Base-by-base conservation (phyloP, 2,888 invertebrate genomes). In the Limenitis arthemis region DNA sequence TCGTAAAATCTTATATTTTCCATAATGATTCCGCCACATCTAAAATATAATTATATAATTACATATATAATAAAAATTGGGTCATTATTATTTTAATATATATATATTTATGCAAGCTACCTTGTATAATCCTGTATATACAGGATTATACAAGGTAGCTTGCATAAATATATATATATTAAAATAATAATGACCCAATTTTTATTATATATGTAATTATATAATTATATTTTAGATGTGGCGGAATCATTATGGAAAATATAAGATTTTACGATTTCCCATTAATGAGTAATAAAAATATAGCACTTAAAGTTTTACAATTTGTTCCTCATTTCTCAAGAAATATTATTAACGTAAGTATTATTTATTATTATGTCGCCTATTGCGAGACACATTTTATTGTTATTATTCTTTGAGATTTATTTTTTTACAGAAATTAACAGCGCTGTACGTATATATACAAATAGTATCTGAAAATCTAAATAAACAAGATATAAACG, bases 1-100 rank as follows among this genome's bases (percentile, higher is more conserved):
- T 71, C 60, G 4, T 57, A 53, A 28, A 70, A 73, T 51, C 66
- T 59, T 4, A 76, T 51, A 46, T 64, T 58, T 51, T 73, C 63
- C 11, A 79, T 55, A 3, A 58, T 4, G 6, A 77, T 61, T 29
- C 78, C 78, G 5, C 75, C 76, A 58, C 76, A 77, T 33, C 79
- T 79, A n/a, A n/a, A n/a, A n/a, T n/a, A n/a, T n/a, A n/a, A n/a
- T n/a, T n/a, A n/a, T n/a, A n/a, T n/a, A n/a, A n/a, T n/a, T n/a
- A n/a, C n/a, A n/a, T n/a, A n/a, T n/a, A n/a, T n/a, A n/a, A n/a
- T n/a, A n/a, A n/a, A n/a, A n/a, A n/a, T n/a, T n/a, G n/a, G n/a
- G n/a, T n/a, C n/a, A n/a, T n/a, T n/a, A n/a, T n/a, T n/a, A n/a
- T n/a, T n/a, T n/a, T n/a, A n/a, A n/a, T n/a, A n/a, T n/a, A n/a